Percentiles rank a stretch among this genome's conserved stretches.
Conservation (phyloP, 2,797 vertebrate genomes). For the Sarcophilus harrisii region DNA sequence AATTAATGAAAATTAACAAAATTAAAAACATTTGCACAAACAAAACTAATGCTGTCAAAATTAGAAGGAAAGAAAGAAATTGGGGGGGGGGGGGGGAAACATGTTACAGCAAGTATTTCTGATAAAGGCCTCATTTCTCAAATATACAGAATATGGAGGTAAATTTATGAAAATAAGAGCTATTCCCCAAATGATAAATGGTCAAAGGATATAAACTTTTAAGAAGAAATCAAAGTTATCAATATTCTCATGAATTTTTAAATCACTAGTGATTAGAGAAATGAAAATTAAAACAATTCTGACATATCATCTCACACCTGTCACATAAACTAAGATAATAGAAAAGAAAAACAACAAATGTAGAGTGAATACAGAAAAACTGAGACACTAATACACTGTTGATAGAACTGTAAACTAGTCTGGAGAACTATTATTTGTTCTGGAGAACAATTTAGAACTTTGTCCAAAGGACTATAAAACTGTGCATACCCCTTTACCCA, state of each 20-base stretch:
- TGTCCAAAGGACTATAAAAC: background rate
- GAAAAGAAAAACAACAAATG: background rate
- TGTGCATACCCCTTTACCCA: background rate
- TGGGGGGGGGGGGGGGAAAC: background rate
- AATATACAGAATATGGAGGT: background rate
- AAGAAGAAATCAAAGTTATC: background rate
- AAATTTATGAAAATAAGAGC: background rate
- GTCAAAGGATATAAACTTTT: background rate
- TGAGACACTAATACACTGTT: background rate
- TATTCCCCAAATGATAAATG: background rate
- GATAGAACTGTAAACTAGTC: background rate
- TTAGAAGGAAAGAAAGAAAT: background rate
- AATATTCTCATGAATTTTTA: background rate
- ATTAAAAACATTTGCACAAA: background rate
- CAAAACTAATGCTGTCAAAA: background rate
- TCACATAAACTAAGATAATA: background rate
- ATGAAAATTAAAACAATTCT: background rate
- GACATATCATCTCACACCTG: background rate
- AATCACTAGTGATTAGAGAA: background rate
- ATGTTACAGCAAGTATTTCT: background rate
- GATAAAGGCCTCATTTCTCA: background rate
- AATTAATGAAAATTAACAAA: too few relatives aligned
- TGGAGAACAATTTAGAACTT: background rate
- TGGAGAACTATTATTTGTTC: background rate
- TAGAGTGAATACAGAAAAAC: background rate